phyloP scores from a whole-genome alignment of 2,797 vertebrate species.

The Enteromius trimaculatus region DNA sequence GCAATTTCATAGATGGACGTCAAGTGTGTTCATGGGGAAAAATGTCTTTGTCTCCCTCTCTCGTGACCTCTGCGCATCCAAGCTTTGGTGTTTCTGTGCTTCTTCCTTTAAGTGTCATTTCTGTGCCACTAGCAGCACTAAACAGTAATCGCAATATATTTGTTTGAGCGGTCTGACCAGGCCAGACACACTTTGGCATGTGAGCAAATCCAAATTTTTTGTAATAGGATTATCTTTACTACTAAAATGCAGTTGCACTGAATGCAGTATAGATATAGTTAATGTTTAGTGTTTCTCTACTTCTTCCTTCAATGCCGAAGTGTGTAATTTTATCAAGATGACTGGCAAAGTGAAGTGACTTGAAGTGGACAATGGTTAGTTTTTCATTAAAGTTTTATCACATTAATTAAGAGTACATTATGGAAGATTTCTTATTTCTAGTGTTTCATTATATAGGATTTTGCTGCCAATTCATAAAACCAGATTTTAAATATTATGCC shows the following conservation, averaged over 20 bases:
- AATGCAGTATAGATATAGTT: neutral
- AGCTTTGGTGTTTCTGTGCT: neutral
- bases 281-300: neutral
- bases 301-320: neutral
- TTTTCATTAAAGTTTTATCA: neutral
- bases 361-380: neutral
- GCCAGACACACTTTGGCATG: neutral
- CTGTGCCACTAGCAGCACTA: neutral
- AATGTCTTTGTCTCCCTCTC: slow-evolving; percentile 6
- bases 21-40: slow-evolving; percentile 20
- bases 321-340: neutral
- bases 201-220: neutral
- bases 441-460: neutral
- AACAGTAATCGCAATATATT: neutral
- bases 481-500: neutral
- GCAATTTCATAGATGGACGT: slow-evolving; percentile 12
- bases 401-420: neutral
- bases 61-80: neutral
- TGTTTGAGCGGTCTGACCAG: neutral
- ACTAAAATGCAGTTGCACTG: neutral
- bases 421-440: neutral
- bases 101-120: neutral
- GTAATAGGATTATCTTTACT: too few relatives aligned
- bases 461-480: neutral
- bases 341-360: neutral